phyloP scores from a whole-genome alignment of 2,797 vertebrate species.

The Stomatorhinus walkeri region DNA sequence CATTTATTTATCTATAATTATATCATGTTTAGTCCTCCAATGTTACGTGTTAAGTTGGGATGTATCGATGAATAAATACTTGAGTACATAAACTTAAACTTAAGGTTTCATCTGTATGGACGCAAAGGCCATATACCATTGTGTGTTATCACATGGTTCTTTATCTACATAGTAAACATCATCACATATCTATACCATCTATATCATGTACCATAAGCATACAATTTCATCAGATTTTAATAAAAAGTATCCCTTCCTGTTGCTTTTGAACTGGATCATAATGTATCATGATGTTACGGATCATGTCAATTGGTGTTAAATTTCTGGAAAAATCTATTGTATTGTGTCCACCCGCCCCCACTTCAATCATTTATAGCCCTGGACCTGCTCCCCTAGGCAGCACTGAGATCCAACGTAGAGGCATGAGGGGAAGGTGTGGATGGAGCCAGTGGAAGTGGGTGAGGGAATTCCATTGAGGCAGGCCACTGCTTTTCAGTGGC shows the following conservation, averaged over 20 bases:
- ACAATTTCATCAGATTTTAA: background rate
- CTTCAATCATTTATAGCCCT: background rate
- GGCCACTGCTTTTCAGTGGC: background rate
- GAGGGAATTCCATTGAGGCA: slow-evolving; percentile 7
- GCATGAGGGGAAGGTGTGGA: background rate
- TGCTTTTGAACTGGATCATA: background rate
- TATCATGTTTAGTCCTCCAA: no score
- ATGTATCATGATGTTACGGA: background rate
- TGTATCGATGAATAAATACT: background rate
- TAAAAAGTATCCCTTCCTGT: background rate
- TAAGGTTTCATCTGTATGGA: background rate
- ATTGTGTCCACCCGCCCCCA: background rate
- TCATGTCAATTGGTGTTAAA: background rate
- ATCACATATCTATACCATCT: background rate
- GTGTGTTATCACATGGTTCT: background rate
- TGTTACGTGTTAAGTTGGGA: background rate
- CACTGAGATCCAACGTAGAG: background rate
- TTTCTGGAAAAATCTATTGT: background rate
- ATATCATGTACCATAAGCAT: background rate
- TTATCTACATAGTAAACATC: background rate
- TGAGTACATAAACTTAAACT: background rate
- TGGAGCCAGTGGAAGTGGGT: background rate
- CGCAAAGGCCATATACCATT: background rate
- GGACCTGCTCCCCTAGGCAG: background rate
- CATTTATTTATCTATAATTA: no score